Conservation (phyloP, 2,797 vertebrate genomes). For the Etheostoma nigrum region DNA sequence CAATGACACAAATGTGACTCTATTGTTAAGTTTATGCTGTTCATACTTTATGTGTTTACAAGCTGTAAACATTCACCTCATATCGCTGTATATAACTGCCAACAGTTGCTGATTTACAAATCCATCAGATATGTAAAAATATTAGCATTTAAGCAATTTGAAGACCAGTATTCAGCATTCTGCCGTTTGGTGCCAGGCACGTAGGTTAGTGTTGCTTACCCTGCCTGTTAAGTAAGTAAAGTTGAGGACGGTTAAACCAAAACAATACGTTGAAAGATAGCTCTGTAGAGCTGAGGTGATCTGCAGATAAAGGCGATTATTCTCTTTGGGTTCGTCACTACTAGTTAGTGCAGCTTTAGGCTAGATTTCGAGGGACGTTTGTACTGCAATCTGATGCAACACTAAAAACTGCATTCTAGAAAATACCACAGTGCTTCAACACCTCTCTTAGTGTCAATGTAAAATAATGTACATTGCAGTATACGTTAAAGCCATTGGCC, state of each 20-base stretch:
- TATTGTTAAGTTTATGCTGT: not conserved
- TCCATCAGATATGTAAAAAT: no score
- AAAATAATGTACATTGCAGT: not conserved
- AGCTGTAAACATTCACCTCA: slow-evolving; percentile 3
- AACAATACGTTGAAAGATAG: not conserved
- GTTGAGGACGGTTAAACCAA: not conserved
- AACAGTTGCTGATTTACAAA: no score
- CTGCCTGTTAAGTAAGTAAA: no score
- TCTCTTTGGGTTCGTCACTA: not conserved
- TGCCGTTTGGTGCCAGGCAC: no score
- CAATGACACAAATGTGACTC: not conserved
- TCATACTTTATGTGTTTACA: not conserved
- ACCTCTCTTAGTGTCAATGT: slow-evolving; percentile 2
- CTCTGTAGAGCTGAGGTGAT: not conserved
- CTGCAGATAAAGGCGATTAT: not conserved
- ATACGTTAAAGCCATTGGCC: not conserved
- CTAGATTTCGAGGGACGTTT: not conserved
- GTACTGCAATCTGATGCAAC: not conserved
- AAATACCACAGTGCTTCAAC: not conserved
- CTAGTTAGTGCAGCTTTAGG: not conserved
- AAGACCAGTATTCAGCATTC: no score
- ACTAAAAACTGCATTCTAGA: not conserved
- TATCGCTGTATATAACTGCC: no score
- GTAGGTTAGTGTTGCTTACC: not conserved
- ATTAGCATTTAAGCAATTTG: not conserved